phyloP scores from a whole-genome alignment of 2,113 vertebrate species.

The Garra rufa region DNA sequence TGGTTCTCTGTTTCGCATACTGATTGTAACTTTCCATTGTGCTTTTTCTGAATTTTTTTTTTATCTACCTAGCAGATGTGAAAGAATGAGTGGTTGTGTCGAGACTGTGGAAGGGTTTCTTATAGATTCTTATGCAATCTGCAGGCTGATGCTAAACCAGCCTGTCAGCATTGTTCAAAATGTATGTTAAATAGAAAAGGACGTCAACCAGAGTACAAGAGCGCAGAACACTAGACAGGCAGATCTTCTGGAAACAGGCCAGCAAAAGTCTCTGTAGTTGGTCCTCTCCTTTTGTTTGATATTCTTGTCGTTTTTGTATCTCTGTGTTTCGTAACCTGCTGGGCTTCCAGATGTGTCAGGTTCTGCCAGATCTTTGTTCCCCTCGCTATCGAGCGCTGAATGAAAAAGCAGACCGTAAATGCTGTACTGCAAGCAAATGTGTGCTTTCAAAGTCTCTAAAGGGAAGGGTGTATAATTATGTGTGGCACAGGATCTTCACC shows the following conservation, averaged over 20 bases:
- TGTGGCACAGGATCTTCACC: conserved; percentile 38
- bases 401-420: conserved; percentile 28
- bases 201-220: conserved; percentile 13
- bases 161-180: conserved; percentile 54
- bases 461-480: conserved; percentile 48
- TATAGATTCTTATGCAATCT: conserved; percentile 11
- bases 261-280: conserved; percentile 28
- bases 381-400: conserved; percentile 13
- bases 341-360: conserved; percentile 41
- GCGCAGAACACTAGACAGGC: conserved; percentile 40
- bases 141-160: conserved; percentile 17
- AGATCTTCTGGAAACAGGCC: conserved; percentile 28
- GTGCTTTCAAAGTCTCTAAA: conserved; percentile 43
- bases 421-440: conserved; percentile 8
- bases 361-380: conserved; percentile 49
- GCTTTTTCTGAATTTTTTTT: conserved; percentile 33
- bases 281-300: conserved; percentile 26
- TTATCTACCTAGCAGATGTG: conserved; percentile 7
- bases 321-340: conserved; percentile 34
- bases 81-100: not conserved
- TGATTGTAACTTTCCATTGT: not conserved
- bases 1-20: conserved; percentile 6
- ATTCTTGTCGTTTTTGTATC: conserved; percentile 23
- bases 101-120: not conserved
- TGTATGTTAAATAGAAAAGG: conserved; percentile 21